A percentile compares a stretch with the other conserved stretches of the same genome.
These are phyloP conservation scores for Babylonia areolata DNA, from an alignment of 1,140 invertebrate species.

Conservation along the genomic window DNA sequence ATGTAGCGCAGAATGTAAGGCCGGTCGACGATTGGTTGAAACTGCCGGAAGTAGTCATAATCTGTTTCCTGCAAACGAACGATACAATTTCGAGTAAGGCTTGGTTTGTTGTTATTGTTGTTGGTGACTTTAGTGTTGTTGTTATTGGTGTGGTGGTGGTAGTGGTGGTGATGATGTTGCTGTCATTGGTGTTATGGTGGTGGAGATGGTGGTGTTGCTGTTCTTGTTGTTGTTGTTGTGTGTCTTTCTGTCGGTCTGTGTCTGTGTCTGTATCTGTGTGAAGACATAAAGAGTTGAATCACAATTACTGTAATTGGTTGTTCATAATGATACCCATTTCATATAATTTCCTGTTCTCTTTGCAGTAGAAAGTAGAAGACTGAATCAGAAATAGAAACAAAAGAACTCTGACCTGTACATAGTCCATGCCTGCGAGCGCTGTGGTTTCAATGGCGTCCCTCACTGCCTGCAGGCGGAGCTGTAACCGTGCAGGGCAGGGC, in stretches of 20 bases:
- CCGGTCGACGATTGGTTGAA: slow-evolving; percentile 52
- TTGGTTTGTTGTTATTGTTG: too few relatives aligned
- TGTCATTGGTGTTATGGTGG: too few relatives aligned
- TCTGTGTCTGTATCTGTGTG: background rate
- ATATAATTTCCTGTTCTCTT: background rate
- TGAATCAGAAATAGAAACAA: too few relatives aligned
- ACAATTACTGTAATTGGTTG: too few relatives aligned
- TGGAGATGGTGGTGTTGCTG: background rate
- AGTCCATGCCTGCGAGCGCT: background rate
- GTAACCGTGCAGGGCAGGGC: slow-evolving; percentile 22
- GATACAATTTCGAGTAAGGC: slow-evolving; percentile 17
- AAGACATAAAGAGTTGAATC: too few relatives aligned
- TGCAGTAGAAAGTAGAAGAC: background rate
- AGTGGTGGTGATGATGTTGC: background rate
- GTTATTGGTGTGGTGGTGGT: too few relatives aligned
- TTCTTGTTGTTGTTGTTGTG: background rate
- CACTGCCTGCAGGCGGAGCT: background rate
- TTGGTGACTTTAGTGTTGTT: background rate
- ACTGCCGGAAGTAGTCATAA: slow-evolving; percentile 52
- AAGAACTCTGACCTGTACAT: slow-evolving; percentile 5
- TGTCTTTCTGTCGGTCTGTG: background rate
- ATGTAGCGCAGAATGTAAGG: slow-evolving; percentile 57
- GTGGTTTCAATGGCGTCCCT: background rate
- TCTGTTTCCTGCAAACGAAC: slow-evolving; percentile 36
- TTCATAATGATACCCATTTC: background rate